Percentiles rank a stretch among this genome's conserved stretches.
phyloP scores from a whole-genome alignment of 2,113 vertebrate species.

The Chamaea fasciata region DNA sequence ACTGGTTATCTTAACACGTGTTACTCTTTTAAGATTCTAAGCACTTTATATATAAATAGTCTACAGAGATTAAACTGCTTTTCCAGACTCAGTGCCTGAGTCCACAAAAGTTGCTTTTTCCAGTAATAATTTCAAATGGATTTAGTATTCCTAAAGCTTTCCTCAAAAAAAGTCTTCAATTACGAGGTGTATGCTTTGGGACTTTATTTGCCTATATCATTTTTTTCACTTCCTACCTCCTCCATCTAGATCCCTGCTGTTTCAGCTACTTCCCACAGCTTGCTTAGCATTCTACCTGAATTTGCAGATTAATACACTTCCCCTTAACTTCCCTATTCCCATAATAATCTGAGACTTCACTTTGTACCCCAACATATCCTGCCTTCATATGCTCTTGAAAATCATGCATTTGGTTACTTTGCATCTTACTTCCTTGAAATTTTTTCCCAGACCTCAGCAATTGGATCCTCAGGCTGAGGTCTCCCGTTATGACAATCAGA shows the following conservation, averaged over 20 bases:
- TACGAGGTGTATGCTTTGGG: neutral
- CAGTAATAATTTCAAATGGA: neutral
- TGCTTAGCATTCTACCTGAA: neutral
- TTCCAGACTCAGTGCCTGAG: neutral
- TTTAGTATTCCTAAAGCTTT: neutral
- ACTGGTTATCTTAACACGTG: neutral
- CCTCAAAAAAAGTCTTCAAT: neutral
- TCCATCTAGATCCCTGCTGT: neutral
- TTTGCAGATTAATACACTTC: neutral
- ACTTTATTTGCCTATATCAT: neutral
- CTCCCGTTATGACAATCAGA: neutral
- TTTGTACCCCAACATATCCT: neutral
- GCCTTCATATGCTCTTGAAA: neutral
- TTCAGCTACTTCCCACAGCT: neutral
- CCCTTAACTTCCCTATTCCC: neutral
- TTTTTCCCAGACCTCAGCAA: neutral
- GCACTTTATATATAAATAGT: neutral
- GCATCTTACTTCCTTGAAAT: neutral
- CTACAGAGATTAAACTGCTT: neutral
- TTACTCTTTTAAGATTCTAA: neutral
- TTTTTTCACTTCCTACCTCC: neutral
- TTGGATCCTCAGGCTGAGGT: neutral
- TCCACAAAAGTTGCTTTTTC: neutral
- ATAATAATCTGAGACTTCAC: neutral
- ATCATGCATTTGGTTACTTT: neutral